Conservation (phyloP, 37 sponge, comb jelly and placozoan genomes). For the Geodia barretti region DNA sequence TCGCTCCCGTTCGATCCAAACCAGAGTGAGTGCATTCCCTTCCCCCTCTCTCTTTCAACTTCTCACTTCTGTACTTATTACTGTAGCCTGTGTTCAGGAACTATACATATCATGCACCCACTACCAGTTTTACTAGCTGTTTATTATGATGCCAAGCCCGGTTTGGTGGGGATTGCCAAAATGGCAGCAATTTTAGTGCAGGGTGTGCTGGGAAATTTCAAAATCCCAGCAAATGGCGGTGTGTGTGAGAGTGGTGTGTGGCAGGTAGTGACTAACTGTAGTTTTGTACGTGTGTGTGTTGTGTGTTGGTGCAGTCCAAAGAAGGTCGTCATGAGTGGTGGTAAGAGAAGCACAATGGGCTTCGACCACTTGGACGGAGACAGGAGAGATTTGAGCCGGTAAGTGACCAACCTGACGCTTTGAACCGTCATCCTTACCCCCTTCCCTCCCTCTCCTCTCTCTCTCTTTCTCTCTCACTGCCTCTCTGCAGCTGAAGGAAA, state of each 20-base stretch:
- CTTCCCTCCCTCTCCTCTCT: not conserved
- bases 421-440: slow-evolving; percentile 7
- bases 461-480: not conserved
- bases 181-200: too few relatives aligned
- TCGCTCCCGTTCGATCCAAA: not conserved
- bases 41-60: not conserved
- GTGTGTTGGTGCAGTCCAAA: not conserved
- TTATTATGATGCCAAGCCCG: too few relatives aligned
- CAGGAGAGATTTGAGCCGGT: not conserved
- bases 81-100: too few relatives aligned
- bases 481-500: slow-evolving; percentile 13
- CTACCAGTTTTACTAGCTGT: too few relatives aligned
- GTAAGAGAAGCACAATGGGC: not conserved
- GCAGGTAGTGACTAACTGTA: too few relatives aligned
- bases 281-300: too few relatives aligned
- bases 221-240: too few relatives aligned
- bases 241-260: too few relatives aligned
- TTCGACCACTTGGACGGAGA: not conserved
- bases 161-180: too few relatives aligned
- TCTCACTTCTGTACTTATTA: too few relatives aligned
- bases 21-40: slow-evolving; percentile 1
- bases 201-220: too few relatives aligned
- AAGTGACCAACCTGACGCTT: not conserved
- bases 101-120: too few relatives aligned
- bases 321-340: not conserved